Evolutionary conservation across 2,888 invertebrate genomes (phyloP).

Genomic region (Syrista parreyssii): DNA sequence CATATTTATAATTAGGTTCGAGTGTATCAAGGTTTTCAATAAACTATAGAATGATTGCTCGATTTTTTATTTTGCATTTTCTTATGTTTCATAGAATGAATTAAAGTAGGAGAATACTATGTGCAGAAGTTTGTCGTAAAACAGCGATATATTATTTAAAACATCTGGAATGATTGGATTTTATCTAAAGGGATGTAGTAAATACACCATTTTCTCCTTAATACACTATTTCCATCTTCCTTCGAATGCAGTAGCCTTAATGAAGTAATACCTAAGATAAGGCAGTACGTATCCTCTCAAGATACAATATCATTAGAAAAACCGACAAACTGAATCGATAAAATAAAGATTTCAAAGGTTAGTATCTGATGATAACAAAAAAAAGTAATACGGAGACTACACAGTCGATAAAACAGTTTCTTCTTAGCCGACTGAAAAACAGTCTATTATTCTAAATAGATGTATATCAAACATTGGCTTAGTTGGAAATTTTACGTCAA

Average conservation of each 20-base stretch:
- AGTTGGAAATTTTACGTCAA: not conserved
- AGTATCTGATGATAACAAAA: not conserved
- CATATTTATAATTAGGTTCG: slow-evolving; percentile 51
- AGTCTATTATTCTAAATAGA: not conserved
- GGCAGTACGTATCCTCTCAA: not conserved
- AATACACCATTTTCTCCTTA: not conserved
- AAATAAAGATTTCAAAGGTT: not conserved
- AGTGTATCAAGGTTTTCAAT: slow-evolving; percentile 59
- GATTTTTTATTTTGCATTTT: not conserved
- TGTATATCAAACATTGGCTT: not conserved
- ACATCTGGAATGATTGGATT: not conserved
- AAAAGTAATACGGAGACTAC: no score
- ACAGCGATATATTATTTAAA: not conserved
- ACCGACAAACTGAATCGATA: not conserved
- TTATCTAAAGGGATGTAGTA: not conserved
- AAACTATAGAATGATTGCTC: slow-evolving; percentile 38
- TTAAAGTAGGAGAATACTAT: slow-evolving; percentile 25
- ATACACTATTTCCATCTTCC: no score
- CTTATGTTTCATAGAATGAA: not conserved
- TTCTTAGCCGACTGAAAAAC: not conserved
- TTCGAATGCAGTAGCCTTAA: not conserved
- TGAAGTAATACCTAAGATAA: not conserved
- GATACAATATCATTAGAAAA: not conserved
- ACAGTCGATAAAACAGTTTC: not conserved
- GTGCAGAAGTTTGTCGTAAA: not conserved